Evolutionary conservation across 2,888 invertebrate genomes (phyloP), one percentile per base, ranked within the genome.

Genomic region (Eristalinus sepulchralis): DNA sequence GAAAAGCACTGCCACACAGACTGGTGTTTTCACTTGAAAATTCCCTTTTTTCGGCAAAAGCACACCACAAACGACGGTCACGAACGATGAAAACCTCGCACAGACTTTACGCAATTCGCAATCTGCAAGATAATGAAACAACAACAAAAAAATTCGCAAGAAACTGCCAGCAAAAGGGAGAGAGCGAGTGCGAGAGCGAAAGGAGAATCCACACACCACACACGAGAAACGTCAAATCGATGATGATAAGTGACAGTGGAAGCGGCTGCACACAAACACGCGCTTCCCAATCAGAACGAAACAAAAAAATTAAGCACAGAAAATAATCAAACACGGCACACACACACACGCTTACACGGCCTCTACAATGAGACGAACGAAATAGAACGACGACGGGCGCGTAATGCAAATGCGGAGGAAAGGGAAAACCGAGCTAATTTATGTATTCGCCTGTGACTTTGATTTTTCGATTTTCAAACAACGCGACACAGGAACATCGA

Each of bases 71-170:
- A 62, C 70, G 55, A 75, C 64, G 59, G 62, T 59, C 72, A 78
- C 59, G 20, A 57, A 60, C 60, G 55, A 57, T 55, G 76, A 76
- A 71, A 84, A 81, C 33, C 76, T 80, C 64, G 53, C 34, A 75
- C 77, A 78, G 77, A 82, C 77, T 82, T 85, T 85, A 85, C 85
- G 82, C 85, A 84, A 84, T 84, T 84, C 62, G 80, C 71, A 78
- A 78, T 66, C 53, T 77, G 72, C 60, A 81, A 68, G 72, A 59
- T 63, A 57, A 68, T 17, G 27, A 62, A 24, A 47, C 11, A 47
- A 60, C 39, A 59, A 76, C 64, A 75, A 83, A 72, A n/a, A 66
- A 59, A 80, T 20, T 66, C 39, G 17, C 60, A 66, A 81, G 79
- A 81, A 70, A 67, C 55, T 47, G 66, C 67, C 53, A 39, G 24